These are phyloP conservation scores for Itoplectis maculator DNA, from an alignment of 2,888 invertebrate species.

Conservation along the genomic window DNA sequence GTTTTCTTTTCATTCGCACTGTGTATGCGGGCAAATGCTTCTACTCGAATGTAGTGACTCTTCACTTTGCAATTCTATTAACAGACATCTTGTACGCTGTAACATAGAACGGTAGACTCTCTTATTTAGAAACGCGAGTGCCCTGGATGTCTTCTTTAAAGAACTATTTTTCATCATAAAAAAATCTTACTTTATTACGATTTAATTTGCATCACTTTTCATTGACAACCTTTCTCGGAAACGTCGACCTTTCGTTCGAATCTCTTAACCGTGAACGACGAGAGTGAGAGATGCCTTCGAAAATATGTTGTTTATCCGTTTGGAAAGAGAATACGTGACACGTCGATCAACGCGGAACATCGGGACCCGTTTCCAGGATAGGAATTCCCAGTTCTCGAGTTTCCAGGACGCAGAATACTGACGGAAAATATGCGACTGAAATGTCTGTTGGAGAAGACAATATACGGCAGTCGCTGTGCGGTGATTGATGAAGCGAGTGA, in stretches of 20 bases:
- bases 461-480: background rate
- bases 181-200: too few species aligned
- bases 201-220: background rate
- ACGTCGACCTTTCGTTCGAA: background rate
- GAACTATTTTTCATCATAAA: too few species aligned
- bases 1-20: constrained; percentile 25
- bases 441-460: background rate
- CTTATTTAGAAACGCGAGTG: too few species aligned
- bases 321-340: constrained; percentile 22
- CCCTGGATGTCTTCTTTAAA: too few species aligned
- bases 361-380: background rate
- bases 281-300: background rate
- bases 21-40: background rate
- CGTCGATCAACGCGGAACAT: constrained; percentile 15
- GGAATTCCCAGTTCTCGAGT: background rate
- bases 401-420: background rate
- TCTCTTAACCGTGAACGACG: constrained; percentile 13
- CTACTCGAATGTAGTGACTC: background rate
- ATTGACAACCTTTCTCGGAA: background rate
- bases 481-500: background rate
- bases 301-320: constrained; percentile 35
- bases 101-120: background rate
- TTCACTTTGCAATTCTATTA: constrained; percentile 18
- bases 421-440: background rate
- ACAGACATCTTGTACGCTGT: background rate